Base-by-base conservation (phyloP, 2,888 invertebrate species). In the Heliconius cydno region DNA sequence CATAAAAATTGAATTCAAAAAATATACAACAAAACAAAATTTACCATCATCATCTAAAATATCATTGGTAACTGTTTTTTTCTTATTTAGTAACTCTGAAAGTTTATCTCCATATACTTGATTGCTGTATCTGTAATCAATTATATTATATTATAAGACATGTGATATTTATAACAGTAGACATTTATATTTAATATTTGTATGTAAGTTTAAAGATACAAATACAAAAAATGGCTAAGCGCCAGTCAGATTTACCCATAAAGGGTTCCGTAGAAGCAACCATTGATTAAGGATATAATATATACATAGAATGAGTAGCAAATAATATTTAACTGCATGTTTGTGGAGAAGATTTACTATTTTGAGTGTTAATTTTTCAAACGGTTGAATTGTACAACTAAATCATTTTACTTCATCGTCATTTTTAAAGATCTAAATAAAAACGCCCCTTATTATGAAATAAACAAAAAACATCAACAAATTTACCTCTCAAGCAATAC, bases 401-500 rank as follows among this genome's bases (percentile, higher is more conserved):
- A 13, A 46, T 46, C 0, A 46, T 46, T 46, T 46, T 46, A 46
- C 13, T 46, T 46, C 46, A 13, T 46, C 46, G 13, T 46, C 13
- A 52, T 52, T 19, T 52, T 52, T 19, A 19, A 19, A 52, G 19
- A 52, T 52, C 52, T 19, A 52, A 19, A 52, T 19, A 22, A 52
- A 19, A 52, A 52, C 52, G 7, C 19, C 6, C 52, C 5, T 52
- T 52, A 52, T 84, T 85, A 25, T 28, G 66, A 70, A 71, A 79
- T 65, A 68, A 68, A 68, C 9, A 68, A 38, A 68, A 68, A 22
- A 68, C 22, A 68, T 68, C 5, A n/a, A 68, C 12, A 68, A 12
- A 38, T 60, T 60, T 15, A 96, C 91, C 97, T 96, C 89, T 99
- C 99, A 74, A 99, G 95, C 57, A 99, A 94, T 63, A 96, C 95